Percentiles rank a stretch among this genome's conserved stretches.
phyloP scores from a whole-genome alignment of 2,113 vertebrate species.

The Litocranius walleri region DNA sequence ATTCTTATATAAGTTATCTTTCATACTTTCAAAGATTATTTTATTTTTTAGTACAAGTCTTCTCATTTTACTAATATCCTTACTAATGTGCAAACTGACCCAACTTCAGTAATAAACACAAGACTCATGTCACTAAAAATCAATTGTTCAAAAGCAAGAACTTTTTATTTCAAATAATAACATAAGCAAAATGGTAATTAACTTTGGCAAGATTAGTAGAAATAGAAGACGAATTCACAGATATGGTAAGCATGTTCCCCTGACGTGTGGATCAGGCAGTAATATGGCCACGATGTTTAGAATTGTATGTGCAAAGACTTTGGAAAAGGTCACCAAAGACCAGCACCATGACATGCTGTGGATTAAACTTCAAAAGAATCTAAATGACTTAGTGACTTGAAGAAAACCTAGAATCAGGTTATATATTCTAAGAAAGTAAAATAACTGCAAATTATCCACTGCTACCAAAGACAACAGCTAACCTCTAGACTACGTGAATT shows the following conservation, averaged over 20 bases:
- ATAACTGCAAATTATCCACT: not conserved
- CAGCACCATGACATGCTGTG: not conserved
- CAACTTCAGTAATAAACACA: constrained; percentile 26
- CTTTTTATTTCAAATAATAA: constrained; percentile 45
- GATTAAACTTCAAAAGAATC: not conserved
- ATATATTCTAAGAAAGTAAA: not conserved
- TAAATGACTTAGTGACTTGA: not conserved
- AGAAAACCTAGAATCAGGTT: not conserved
- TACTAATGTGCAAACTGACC: not conserved
- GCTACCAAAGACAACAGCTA: not conserved
- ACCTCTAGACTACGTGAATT: not conserved
- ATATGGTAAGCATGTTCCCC: not conserved
- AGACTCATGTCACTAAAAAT: not conserved
- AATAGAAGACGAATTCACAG: not conserved
- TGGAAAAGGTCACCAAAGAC: not conserved
- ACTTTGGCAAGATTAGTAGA: not conserved
- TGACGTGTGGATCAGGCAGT: not conserved
- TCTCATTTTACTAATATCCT: not conserved
- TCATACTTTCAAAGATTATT: not conserved
- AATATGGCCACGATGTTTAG: not conserved
- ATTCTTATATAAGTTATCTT: not conserved
- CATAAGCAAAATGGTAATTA: not conserved
- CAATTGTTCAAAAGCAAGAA: not conserved
- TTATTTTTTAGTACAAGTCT: not conserved
- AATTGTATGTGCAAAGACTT: not conserved